phyloP scores from a whole-genome alignment of 2,797 vertebrate species.

The Naso thynnoides region DNA sequence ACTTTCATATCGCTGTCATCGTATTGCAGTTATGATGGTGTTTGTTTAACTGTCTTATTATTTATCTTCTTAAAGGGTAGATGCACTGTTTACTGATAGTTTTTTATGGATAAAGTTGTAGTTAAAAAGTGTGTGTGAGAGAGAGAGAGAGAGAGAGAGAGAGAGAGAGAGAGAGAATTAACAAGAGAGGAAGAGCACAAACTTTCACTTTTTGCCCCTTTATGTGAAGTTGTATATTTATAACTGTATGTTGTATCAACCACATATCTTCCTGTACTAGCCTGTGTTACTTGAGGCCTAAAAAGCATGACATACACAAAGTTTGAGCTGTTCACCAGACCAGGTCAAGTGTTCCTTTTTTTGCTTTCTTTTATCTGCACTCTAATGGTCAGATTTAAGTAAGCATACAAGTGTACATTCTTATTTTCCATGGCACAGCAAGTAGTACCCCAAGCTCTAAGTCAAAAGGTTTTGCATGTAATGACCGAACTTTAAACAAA shows the following conservation, averaged over 20 bases:
- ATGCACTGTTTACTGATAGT: conserved; percentile 19
- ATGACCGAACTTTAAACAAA: conserved; percentile 49
- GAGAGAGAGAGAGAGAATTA: background rate
- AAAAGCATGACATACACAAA: conserved; percentile 6
- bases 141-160: background rate
- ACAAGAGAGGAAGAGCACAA: background rate
- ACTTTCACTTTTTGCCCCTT: background rate
- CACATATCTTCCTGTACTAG: background rate
- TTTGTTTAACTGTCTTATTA: conserved; percentile 43
- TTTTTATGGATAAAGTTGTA: conserved; percentile 18
- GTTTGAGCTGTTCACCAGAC: conserved; percentile 4
- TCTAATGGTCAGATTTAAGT: background rate
- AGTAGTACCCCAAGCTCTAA: background rate
- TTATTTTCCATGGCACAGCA: conserved; percentile 1
- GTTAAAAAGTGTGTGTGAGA: conserved; percentile 1
- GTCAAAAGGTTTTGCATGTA: conserved; percentile 31
- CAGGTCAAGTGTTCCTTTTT: background rate
- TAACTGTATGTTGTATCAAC: conserved; percentile 3
- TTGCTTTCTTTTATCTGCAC: conserved; percentile 8
- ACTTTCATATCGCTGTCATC: conserved; percentile 28
- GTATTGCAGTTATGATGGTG: conserved; percentile 36
- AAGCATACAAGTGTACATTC: background rate
- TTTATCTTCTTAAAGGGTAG: conserved; percentile 48
- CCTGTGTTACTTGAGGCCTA: background rate
- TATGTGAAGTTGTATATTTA: conserved; percentile 14